Percentiles rank a stretch among this genome's conserved stretches.
Conservation (phyloP, 1,140 invertebrate genomes). For the Samia ricini region DNA sequence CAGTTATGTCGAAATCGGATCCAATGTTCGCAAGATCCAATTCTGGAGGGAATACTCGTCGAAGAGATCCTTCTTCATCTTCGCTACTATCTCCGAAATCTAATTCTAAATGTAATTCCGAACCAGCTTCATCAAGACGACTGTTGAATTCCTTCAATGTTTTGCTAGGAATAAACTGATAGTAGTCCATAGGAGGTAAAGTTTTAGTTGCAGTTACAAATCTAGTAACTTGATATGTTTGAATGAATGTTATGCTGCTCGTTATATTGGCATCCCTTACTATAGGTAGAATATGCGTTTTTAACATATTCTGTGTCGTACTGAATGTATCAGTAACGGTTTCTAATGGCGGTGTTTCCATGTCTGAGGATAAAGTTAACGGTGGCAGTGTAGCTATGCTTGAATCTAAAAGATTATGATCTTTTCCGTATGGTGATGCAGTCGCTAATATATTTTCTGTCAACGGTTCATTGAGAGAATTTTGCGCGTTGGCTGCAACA, state of each 20-base stretch:
- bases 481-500: constrained; percentile 77
- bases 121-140: constrained; percentile 91
- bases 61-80: constrained; percentile 81
- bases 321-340: constrained; percentile 94
- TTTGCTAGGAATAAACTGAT: constrained; percentile 91
- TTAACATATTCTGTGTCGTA: constrained; percentile 90
- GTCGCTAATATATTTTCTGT: constrained; percentile 92
- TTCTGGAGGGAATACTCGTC: constrained; percentile 80
- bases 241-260: constrained; percentile 87
- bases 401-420: constrained; percentile 83
- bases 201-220: constrained; percentile 93
- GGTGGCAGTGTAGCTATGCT: constrained; percentile 90
- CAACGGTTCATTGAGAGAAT: constrained; percentile 83
- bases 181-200: constrained; percentile 90
- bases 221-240: constrained; percentile 92
- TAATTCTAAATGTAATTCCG: constrained; percentile 89
- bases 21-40: constrained; percentile 82
- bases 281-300: constrained; percentile 91
- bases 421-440: constrained; percentile 85
- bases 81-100: constrained; percentile 90
- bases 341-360: constrained; percentile 89
- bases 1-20: constrained; percentile 83
- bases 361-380: constrained; percentile 84
- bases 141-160: constrained; percentile 93
- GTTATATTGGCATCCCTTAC: constrained; percentile 84